A percentile compares a stretch with the other conserved stretches of the same genome.
phyloP scores from a whole-genome alignment of 1,140 invertebrate genomes.

The Penaeus chinensis region DNA sequence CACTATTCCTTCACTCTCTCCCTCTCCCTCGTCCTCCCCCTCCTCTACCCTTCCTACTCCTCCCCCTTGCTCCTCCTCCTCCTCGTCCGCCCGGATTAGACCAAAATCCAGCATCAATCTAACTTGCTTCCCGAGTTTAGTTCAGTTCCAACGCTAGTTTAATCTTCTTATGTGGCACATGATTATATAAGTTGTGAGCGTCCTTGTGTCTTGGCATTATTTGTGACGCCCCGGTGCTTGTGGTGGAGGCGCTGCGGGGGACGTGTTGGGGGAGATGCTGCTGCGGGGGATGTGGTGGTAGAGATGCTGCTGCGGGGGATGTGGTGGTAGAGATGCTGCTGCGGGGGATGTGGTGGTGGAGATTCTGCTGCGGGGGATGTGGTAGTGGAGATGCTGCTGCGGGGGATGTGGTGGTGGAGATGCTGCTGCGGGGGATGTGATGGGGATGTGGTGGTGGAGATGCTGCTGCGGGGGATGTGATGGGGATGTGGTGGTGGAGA shows the following conservation, averaged over 20 bases:
- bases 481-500: too few species aligned
- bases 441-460: too few species aligned
- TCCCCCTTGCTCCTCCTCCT: constrained; percentile 19
- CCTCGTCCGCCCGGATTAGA: constrained; percentile 23
- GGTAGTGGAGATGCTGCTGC: too few species aligned
- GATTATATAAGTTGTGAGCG: constrained; percentile 32
- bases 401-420: too few species aligned
- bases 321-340: too few species aligned
- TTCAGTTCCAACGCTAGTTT: constrained; percentile 7
- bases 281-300: too few species aligned
- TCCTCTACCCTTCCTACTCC: neutral
- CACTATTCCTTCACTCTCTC: neutral
- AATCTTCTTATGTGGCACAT: constrained; percentile 33
- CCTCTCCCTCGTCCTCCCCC: neutral
- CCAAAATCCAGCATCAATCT: constrained; percentile 34
- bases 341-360: too few species aligned
- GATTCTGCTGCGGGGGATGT: too few species aligned
- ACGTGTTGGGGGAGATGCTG: neutral
- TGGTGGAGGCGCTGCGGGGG: neutral
- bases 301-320: too few species aligned
- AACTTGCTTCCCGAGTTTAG: constrained; percentile 29
- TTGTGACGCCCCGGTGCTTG: constrained; percentile 1
- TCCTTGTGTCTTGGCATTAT: constrained; percentile 16
- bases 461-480: too few species aligned
- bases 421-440: too few species aligned